A percentile compares a stretch with the other conserved stretches of the same genome.
These are phyloP conservation scores for Muraenolepis orangiensis DNA, from an alignment of 2,797 vertebrate genomes.

Conservation along the genomic window DNA sequence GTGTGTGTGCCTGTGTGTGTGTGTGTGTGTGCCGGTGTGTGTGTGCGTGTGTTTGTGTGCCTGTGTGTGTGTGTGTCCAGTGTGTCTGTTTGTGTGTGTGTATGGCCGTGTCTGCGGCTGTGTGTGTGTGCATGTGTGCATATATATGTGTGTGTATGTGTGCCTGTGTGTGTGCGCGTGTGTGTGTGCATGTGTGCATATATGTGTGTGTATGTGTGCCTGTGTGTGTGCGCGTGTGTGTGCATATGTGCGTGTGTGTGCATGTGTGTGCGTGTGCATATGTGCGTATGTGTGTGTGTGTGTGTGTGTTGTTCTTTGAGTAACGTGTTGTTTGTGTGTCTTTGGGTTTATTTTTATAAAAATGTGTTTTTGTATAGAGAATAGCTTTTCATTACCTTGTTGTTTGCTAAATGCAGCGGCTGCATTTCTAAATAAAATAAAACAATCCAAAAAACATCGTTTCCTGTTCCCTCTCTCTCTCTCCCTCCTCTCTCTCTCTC, in stretches of 20 bases:
- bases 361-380: neutral
- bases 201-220: too few species aligned
- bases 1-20: too few species aligned
- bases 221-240: too few species aligned
- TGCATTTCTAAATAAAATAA: conserved; percentile 5
- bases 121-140: too few species aligned
- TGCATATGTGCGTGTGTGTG: too few species aligned
- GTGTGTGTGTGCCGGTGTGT: too few species aligned
- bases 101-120: too few species aligned
- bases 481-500: conserved; percentile 20
- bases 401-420: neutral
- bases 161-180: too few species aligned
- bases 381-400: neutral
- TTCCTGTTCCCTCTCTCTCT: conserved; percentile 17
- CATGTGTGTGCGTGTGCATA: neutral
- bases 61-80: neutral
- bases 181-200: too few species aligned
- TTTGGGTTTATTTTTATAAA: neutral
- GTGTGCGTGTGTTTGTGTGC: neutral
- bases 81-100: neutral
- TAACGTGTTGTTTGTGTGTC: neutral
- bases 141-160: too few species aligned
- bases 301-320: neutral
- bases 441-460: conserved; percentile 32
- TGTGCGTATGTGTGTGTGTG: neutral